Conservation (phyloP, 2,888 invertebrate genomes). For the Drosophila nigricruria region DNA sequence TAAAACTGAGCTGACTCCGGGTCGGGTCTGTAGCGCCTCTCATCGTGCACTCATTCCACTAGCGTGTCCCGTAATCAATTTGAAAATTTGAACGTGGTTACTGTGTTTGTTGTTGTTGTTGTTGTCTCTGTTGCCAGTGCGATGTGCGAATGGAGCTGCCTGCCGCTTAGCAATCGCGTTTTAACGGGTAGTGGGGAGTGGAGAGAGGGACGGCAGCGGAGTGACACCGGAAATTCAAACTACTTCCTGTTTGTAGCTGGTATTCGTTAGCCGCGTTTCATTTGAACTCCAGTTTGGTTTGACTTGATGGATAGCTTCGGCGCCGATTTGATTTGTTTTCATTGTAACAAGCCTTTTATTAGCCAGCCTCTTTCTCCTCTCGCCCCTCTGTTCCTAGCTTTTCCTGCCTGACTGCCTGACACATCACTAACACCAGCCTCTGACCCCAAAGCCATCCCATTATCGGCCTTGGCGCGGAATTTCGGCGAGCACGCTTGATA, state of each 20-base stretch:
- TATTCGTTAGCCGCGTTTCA: constrained; percentile 74
- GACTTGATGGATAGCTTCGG: constrained; percentile 71
- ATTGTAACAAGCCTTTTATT: constrained; percentile 79
- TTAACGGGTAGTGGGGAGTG: background rate
- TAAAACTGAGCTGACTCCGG: constrained; percentile 63
- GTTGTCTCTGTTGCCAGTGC: constrained; percentile 15
- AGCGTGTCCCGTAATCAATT: constrained; percentile 69
- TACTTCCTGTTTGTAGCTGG: constrained; percentile 77
- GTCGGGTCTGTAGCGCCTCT: constrained; percentile 12
- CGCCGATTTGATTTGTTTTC: constrained; percentile 78
- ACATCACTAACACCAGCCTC: constrained; percentile 42
- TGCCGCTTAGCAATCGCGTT: constrained; percentile 22
- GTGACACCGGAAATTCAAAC: constrained; percentile 82
- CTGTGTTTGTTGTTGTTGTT: constrained; percentile 11
- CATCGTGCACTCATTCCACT: constrained; percentile 22
- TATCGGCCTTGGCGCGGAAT: constrained; percentile 56
- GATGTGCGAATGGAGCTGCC: constrained; percentile 23
- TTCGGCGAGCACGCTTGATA: constrained; percentile 61
- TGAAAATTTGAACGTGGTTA: constrained; percentile 66
- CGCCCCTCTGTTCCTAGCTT: background rate
- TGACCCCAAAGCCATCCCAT: constrained; percentile 31
- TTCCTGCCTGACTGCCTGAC: constrained; percentile 14
- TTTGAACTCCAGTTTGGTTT: constrained; percentile 68
- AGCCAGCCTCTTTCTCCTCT: constrained; percentile 49
- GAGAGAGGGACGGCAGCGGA: constrained; percentile 13